These are phyloP conservation scores for Poecile atricapillus DNA, from an alignment of 2,113 vertebrate genomes.

Conservation along the genomic window DNA sequence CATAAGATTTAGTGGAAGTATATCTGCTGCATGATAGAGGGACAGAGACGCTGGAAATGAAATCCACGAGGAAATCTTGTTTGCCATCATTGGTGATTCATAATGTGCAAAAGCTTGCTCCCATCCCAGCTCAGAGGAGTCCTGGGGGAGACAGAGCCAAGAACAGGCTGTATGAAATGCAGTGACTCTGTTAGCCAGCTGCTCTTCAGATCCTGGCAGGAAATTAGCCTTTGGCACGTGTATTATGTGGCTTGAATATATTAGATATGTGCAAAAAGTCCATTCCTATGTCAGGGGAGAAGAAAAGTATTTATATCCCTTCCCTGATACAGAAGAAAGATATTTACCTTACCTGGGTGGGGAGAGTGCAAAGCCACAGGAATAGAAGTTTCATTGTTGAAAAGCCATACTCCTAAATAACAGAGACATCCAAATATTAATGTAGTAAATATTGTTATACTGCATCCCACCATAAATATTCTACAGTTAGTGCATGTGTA, in stretches of 20 bases:
- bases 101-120: neutral
- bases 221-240: slow-evolving; percentile 2
- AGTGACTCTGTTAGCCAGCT: neutral
- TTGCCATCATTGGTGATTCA: neutral
- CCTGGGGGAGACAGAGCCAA: neutral
- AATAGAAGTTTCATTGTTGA: neutral
- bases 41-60: neutral
- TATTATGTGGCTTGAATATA: neutral
- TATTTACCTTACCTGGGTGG: neutral
- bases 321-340: neutral
- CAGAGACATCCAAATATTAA: neutral
- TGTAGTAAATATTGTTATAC: rapidly evolving
- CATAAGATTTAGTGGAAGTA: neutral
- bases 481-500: neutral
- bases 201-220: neutral
- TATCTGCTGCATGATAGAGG: neutral
- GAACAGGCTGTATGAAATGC: neutral
- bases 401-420: neutral
- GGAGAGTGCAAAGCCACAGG: neutral
- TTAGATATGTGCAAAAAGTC: neutral
- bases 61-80: neutral
- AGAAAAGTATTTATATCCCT: neutral
- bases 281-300: neutral
- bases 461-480: neutral
- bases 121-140: neutral